Percentiles rank a stretch among this genome's conserved stretches.
Evolutionary conservation across 2,888 invertebrate genomes (phyloP).

Genomic region (Branchipolynoe longqiensis): DNA sequence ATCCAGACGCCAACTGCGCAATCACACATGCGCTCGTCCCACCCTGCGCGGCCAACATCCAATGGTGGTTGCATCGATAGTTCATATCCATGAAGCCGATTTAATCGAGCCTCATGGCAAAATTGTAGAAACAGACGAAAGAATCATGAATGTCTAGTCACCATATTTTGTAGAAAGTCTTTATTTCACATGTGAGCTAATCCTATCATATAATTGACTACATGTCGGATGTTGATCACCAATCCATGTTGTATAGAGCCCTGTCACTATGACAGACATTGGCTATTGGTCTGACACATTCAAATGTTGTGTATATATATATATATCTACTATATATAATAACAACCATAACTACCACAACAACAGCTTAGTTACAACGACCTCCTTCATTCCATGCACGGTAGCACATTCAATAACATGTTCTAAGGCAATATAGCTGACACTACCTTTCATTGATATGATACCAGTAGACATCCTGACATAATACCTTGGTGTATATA

Average conservation of each 20-base stretch:
- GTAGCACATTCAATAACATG: conserved; percentile 17
- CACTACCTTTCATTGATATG: conserved; percentile 35
- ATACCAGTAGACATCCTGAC: conserved; percentile 10
- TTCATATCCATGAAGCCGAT: no score
- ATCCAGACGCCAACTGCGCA: no score
- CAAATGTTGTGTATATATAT: neutral
- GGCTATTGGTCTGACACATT: neutral
- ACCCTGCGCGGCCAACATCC: no score
- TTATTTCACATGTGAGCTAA: conserved; percentile 49
- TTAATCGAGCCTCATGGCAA: no score
- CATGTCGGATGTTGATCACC: neutral
- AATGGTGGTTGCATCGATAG: no score
- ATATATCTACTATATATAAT: no score
- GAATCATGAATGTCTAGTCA: no score
- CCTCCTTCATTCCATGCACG: neutral
- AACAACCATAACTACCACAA: conserved; percentile 38
- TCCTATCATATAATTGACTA: conserved; percentile 5
- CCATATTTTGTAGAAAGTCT: conserved; percentile 26
- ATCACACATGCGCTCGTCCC: no score
- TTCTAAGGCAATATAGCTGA: conserved; percentile 37
- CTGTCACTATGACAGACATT: neutral
- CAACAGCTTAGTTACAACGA: conserved; percentile 4
- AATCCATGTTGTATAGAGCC: neutral
- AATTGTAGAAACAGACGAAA: no score
- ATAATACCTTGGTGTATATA: conserved; percentile 27